Evolutionary conservation across 2,888 invertebrate genomes (phyloP), one percentile per base, ranked within the genome.

Genomic region (Idaea dimidiata): DNA sequence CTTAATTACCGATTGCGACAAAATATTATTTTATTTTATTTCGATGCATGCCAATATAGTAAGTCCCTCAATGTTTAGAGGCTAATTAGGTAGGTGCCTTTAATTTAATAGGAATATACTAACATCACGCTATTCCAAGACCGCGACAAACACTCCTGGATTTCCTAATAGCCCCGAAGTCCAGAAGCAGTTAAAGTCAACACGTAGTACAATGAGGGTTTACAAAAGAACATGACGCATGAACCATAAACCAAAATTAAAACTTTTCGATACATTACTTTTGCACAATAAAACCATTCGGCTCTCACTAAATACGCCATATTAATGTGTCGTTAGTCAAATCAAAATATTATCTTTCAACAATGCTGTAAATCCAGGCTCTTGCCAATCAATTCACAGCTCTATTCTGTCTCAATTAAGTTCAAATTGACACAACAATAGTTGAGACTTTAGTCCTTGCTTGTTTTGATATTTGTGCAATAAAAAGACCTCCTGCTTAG

Each of bases 301-400:
- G 80, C 82, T 82, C 75, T 80, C 83, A 81, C 91, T 92, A 91
- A 92, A 89, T 89, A 90, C 90, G 84, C 77, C 73, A 73, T 81
- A 91, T 92, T 90, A 91, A 89, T 86, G 87, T 88, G 84, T 91
- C 91, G 88, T 91, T 92, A 91, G 86, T 86, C 86, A 86, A 88
- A 87, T 83, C 84, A 87, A 83, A 79, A 74, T 66, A 65, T 69
- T 66, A 66, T 71, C 69, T 71, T 24, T 70, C 70, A 72, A 69
- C 74, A 70, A 68, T 65, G 65, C 69, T 66, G 66, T 72, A 69
- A 59, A 57, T 61, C 24, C 60, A 60, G 54, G 31, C 57, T 63
- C 59, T 16, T 55, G 33, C 0, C 59, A 62, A 32, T 55, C 7
- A 1, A 81, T 68, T 70, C 61, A 61, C n/a, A 62, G 72, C 72